Evolutionary conservation across 2,797 vertebrate species (phyloP).

Genomic region (Cuculus canorus): DNA sequence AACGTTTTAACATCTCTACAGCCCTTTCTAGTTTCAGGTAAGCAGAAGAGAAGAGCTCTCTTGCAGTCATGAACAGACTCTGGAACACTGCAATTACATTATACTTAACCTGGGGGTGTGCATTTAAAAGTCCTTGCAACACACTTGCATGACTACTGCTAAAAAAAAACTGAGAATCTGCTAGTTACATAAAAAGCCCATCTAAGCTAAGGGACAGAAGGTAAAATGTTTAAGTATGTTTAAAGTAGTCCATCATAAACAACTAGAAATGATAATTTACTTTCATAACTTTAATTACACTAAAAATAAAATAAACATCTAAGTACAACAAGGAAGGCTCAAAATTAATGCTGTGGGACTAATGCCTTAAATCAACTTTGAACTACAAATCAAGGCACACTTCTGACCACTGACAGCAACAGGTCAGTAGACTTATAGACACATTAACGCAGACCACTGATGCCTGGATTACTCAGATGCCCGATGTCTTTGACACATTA

Average conservation of each 20-base stretch:
- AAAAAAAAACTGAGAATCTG: background rate
- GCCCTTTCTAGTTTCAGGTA: background rate
- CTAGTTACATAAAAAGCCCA: background rate
- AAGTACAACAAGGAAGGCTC: background rate
- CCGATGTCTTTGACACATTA: rapidly evolving
- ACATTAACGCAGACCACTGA: background rate
- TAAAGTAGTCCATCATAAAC: background rate
- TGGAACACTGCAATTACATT: background rate
- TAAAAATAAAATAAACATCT: background rate
- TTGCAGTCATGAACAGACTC: background rate
- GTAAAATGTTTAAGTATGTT: background rate
- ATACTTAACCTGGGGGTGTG: rapidly evolving
- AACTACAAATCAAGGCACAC: background rate
- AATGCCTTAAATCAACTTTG: background rate
- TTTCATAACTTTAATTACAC: background rate
- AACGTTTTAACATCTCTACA: background rate
- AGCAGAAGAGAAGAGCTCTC: background rate
- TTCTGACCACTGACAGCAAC: background rate
- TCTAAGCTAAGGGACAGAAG: background rate
- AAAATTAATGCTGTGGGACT: background rate
- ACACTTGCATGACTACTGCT: background rate
- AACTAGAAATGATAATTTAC: background rate
- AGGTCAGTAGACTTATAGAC: background rate
- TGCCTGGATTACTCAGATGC: rapidly evolving
- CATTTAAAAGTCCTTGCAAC: background rate